Percentiles rank a stretch among this genome's conserved stretches.
phyloP scores from a whole-genome alignment of 2,797 vertebrate genomes.

The Mallotus villosus region DNA sequence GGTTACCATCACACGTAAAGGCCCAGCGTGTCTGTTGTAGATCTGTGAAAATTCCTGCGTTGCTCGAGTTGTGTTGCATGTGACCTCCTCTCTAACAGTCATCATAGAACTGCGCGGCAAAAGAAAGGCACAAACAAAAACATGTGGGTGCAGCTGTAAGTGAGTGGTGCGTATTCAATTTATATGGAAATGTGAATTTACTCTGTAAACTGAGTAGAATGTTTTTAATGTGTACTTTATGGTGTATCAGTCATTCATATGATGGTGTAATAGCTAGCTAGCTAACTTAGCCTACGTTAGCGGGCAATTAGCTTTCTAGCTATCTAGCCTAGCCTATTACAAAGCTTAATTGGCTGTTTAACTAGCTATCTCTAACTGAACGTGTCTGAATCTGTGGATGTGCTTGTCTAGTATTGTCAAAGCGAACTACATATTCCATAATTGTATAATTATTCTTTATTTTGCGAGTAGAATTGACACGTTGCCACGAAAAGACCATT shows the following conservation, averaged over 20 bases:
- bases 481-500: too few species aligned
- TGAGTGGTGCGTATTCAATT: conserved; percentile 47
- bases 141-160: conserved; percentile 64
- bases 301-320: not conserved
- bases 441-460: not conserved
- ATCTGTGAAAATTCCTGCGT: too few species aligned
- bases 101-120: conserved; percentile 72
- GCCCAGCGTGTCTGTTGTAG: not conserved
- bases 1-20: conserved; percentile 17
- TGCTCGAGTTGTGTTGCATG: not conserved
- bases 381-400: too few species aligned
- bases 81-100: not conserved
- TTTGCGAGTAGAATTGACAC: not conserved
- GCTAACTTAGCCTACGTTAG: not conserved
- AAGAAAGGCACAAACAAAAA: conserved; percentile 74
- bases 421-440: not conserved
- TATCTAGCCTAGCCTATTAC: conserved; percentile 15
- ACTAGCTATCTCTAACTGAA: too few species aligned
- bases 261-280: not conserved
- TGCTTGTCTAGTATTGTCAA: not conserved
- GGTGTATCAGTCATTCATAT: not conserved
- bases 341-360: not conserved
- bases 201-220: not conserved
- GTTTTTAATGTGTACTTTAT: not conserved
- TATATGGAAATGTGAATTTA: not conserved